Evolutionary conservation across 2,888 invertebrate species (phyloP).

Genomic region (Diloba caeruleocephala): DNA sequence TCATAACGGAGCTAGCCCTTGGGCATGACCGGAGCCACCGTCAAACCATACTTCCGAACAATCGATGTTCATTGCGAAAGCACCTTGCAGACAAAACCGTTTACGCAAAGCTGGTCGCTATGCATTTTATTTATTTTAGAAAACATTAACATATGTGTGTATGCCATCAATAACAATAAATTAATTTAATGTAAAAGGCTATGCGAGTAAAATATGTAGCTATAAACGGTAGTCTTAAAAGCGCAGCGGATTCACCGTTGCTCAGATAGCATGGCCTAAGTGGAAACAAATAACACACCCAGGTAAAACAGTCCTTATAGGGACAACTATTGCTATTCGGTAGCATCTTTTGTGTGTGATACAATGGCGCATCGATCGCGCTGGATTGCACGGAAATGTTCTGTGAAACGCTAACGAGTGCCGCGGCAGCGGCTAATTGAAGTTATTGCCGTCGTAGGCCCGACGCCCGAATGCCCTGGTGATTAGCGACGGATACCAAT

Average conservation of each 20-base stretch:
- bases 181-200: constrained; percentile 22
- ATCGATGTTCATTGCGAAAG: constrained; percentile 68
- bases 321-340: constrained; percentile 78
- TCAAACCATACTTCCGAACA: constrained; percentile 67
- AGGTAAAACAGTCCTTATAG: constrained; percentile 75
- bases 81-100: constrained; percentile 64
- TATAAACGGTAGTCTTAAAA: constrained; percentile 47
- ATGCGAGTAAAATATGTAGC: constrained; percentile 22
- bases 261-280: constrained; percentile 60
- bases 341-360: constrained; percentile 81
- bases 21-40: constrained; percentile 71
- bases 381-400: constrained; percentile 75
- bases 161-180: constrained; percentile 30
- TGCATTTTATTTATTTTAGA: constrained; percentile 27
- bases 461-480: constrained; percentile 51
- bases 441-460: constrained; percentile 70
- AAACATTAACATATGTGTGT: constrained; percentile 18
- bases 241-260: constrained; percentile 52
- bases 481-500: constrained; percentile 69
- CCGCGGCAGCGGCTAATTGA: constrained; percentile 76
- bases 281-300: constrained; percentile 79
- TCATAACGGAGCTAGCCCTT: constrained; percentile 80
- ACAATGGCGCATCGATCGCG: constrained; percentile 85
- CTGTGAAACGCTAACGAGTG: constrained; percentile 78
- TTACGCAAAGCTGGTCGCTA: constrained; percentile 42